Base-by-base conservation (phyloP, 2,797 vertebrate species). In the Bradypodion pumilum region DNA sequence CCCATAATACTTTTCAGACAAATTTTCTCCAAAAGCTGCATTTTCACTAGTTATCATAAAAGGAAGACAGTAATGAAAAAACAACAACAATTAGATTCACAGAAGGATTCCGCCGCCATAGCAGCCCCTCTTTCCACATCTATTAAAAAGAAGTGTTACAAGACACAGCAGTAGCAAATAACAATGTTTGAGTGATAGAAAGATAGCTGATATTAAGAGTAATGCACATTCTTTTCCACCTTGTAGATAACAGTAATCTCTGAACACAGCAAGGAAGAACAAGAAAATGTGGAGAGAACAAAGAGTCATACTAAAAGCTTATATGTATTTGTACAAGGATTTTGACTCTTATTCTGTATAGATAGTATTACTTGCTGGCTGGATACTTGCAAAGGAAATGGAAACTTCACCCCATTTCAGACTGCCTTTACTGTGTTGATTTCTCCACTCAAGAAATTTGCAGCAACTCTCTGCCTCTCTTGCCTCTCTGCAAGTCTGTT, bases 201-300 rank as follows among this genome's bases (percentile, higher is more conserved):
- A 89, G 91, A 86, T 89, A 91, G 88, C 89, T 94, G 84, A 91
- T 73, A 83, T 92, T 93, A 93, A 76, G 65, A 88, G 78, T 93
- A 91, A 95, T 91, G 88, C 42, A 85, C 65, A 91, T 88, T 86
- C 82, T 90, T 73, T 49, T 69, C 70, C 27, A 79, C 78, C 84
- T 92, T 69, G 78, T 88, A 91, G 60, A 56, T 86, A 62, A 79
- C 83, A 87, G n/a, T 32, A 80, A 81, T 85, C 72, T 87, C n/a
- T n/a, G n/a, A n/a, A n/a, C n/a, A n/a, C 86, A 91, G 85, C 85
- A 94, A 93, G 94, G 86, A 87, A 82, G 91, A 84, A 78, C 84
- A 84, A 49, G 5, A 1, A 86, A 88, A 66, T 49, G 13, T 2
- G 46, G 46, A 49, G 13, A 49, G 46, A 49, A 49, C 46, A 49